Evolutionary conservation across 2,113 vertebrate genomes (phyloP), one percentile per base, ranked within the genome.

Genomic region (Oenanthe melanoleuca): DNA sequence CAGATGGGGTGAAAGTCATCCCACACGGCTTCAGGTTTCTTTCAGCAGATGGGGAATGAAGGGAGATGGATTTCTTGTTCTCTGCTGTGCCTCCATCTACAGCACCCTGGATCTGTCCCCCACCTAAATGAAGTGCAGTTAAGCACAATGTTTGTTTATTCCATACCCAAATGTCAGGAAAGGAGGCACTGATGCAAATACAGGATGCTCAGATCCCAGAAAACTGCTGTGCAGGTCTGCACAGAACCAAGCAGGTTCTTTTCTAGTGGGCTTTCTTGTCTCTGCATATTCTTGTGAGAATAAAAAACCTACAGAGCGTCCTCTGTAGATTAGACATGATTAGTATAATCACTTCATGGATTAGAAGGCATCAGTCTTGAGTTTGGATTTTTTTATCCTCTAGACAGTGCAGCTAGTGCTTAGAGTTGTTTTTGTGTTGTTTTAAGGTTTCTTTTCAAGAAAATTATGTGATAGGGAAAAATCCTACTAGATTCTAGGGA

Each of bases 1-100:
- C 93, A 93, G 89, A 86, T 67, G 85, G 67, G 57, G 25, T 70
- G 89, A 52, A 88, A 94, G 40, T 64, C 65, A 77, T 60, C 74
- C 69, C 56, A 22, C 61, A 5, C 0, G 7, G 92, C 81, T 88
- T 94, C 88, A 33, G 53, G 85, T 93, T 95, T 93, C 93, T 56
- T 56, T 56, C 18, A 25, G 74, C 0, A 1, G 60, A 60, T 40
- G 60, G 69, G 56, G 63, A 80, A 60, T 56, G 60, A 72, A 93
- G 57, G 45, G 50, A 72, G 78, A 74, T 90, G 75, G n/a, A 42
- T 93, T 95, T 92, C 88, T 77, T 53, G 11, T 55, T 80, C 19
- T 50, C 74, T 70, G 49, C 65, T 66, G 28, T 47, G 67, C 71
- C 55, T 80, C 44, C 53, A 11, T 44, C 75, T 61, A 9, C 37